Evolutionary conservation across 2,113 vertebrate genomes (phyloP).

Genomic region (Nematolebias whitei): DNA sequence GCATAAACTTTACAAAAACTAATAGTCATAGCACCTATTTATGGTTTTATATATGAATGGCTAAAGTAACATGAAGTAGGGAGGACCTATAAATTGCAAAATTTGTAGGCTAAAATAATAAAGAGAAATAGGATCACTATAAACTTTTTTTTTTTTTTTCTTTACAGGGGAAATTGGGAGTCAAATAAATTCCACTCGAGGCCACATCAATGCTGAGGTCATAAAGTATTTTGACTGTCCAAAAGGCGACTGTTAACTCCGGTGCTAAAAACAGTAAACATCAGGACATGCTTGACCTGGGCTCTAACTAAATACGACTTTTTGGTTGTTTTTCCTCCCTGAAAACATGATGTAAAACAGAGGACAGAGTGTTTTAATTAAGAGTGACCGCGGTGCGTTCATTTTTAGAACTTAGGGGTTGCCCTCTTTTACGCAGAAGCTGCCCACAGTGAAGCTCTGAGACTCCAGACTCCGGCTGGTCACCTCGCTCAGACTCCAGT

Average conservation of each 20-base stretch:
- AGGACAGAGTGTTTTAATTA: conserved; percentile 76
- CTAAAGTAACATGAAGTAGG: too few species aligned
- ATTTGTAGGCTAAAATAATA: too few species aligned
- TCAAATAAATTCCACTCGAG: conserved; percentile 76
- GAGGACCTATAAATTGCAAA: too few species aligned
- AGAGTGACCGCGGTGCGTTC: conserved; percentile 45
- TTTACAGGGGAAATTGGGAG: conserved; percentile 75
- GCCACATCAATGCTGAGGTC: conserved; percentile 75
- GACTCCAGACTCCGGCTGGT: conserved; percentile 13
- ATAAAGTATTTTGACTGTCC: conserved; percentile 72
- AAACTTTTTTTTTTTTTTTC: conserved; percentile 75
- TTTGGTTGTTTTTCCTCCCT: conserved; percentile 52
- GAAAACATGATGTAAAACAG: conserved; percentile 65
- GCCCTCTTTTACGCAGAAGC: conserved; percentile 54
- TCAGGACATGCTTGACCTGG: conserved; percentile 55
- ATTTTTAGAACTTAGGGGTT: conserved; percentile 45
- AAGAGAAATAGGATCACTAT: too few species aligned
- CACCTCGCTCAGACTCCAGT: conserved; percentile 15
- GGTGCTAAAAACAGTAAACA: conserved; percentile 72
- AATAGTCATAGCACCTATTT: too few species aligned
- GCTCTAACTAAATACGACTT: conserved; percentile 63
- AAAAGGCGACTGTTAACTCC: conserved; percentile 66
- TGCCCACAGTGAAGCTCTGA: conserved; percentile 43
- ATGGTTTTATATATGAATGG: too few species aligned
- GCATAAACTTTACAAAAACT: too few species aligned